Base-by-base conservation (phyloP, 2,113 vertebrate genomes). In the Myotis yumanensis region DNA sequence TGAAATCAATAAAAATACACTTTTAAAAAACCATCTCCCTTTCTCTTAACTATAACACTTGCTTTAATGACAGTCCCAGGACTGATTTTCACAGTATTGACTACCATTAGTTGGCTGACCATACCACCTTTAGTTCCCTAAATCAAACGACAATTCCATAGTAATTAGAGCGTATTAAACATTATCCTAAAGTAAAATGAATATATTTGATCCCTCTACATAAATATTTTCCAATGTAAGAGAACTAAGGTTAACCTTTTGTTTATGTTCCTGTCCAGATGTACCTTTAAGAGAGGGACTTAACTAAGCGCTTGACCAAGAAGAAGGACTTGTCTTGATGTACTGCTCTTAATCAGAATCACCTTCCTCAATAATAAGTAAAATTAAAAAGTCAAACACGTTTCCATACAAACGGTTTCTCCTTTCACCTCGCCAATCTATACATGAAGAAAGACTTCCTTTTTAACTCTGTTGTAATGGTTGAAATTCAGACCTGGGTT, bases 401-500 rank as follows among this genome's bases (percentile, higher is more conserved):
- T 86, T 73, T 68, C 35, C 43, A 30, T 5, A 43, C 30, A 77
- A 72, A 84, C 0, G 2, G 25, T 79, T 89, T 90, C 52, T 95
- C 40, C 35, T 91, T 86, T 95, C 79, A 89, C 48, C 81, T 82
- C 30, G 22, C 71, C 11, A 93, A 4, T 89, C 89, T 95, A 76
- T 35, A 32, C 17, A 94, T 89, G 30, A 68, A 64, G 25, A 82
- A 89, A 90, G 66, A 23, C 69, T 94, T 82, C 62, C 94, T 90
- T 79, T 92, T 96, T 77, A 91, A 76, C 77, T 95, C 89, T 86
- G 75, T 91, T 6, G 15, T 22, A 72, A 25, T 62, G 91, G 92
- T 11, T 96, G 96, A 94, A 94, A 95, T 54, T 89, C 97, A 97
- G 94, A 93, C 90, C 77, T 95, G 86, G 82, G 62, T 91, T 82